A percentile compares a stretch with the other conserved stretches of the same genome.
phyloP scores from a whole-genome alignment of 2,888 invertebrate species.

The Gymnoscelis rufifasciata region DNA sequence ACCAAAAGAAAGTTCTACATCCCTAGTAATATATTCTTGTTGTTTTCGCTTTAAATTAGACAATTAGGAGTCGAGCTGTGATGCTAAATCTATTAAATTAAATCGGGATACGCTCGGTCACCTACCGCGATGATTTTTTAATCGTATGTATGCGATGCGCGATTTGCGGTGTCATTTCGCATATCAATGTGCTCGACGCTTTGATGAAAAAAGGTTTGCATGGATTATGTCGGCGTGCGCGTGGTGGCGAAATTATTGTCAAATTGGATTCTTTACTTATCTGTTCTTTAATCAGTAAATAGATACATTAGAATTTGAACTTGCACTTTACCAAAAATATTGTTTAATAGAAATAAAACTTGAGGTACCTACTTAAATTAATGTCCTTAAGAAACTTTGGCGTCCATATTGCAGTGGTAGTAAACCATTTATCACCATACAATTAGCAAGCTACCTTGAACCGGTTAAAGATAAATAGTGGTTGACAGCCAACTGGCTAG shows the following conservation, averaged over 20 bases:
- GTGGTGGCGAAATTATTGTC: slow-evolving; percentile 43
- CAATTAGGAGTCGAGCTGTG: slow-evolving; percentile 72
- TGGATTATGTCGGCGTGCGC: slow-evolving; percentile 45
- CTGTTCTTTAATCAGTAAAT: too few relatives aligned
- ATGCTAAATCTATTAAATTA: slow-evolving; percentile 74
- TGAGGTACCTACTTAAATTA: too few relatives aligned
- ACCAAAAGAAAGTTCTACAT: slow-evolving; percentile 76
- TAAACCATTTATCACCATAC: slow-evolving; percentile 46
- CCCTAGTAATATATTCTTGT: slow-evolving; percentile 70
- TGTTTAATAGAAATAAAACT: neutral
- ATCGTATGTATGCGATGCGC: slow-evolving; percentile 76
- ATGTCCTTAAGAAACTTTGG: slow-evolving; percentile 1
- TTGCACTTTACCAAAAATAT: too few relatives aligned
- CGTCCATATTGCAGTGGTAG: slow-evolving; percentile 3
- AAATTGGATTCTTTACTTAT: too few relatives aligned
- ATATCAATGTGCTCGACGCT: slow-evolving; percentile 71
- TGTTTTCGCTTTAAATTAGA: slow-evolving; percentile 78
- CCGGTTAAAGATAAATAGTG: slow-evolving; percentile 47
- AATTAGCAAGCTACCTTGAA: slow-evolving; percentile 48
- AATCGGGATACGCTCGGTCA: slow-evolving; percentile 68
- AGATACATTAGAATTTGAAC: too few relatives aligned
- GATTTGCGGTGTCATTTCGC: slow-evolving; percentile 67
- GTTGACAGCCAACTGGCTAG: slow-evolving; percentile 44
- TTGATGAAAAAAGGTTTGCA: slow-evolving; percentile 65
- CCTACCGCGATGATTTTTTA: slow-evolving; percentile 77